Base-by-base conservation (phyloP, 2,888 invertebrate genomes). In the Nomada fabriciana region DNA sequence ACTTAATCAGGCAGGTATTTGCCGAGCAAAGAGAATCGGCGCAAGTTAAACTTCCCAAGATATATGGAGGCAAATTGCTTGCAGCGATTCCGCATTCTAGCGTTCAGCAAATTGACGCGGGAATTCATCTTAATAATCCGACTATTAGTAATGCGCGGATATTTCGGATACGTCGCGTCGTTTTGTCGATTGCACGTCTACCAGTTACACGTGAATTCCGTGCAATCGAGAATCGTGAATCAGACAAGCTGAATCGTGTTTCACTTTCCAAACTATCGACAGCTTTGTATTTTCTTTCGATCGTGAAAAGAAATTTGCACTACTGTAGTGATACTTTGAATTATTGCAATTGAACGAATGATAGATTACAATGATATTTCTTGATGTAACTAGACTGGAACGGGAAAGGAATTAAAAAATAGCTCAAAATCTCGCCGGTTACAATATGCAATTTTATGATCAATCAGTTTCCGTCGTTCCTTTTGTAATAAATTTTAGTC, bases 91-190 rank as follows among this genome's bases (percentile, higher is more conserved):
- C 36, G 59, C 59, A 80, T 78, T 55, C 57, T 61, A 23, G 63
- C 59, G 18, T 63, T 20, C 55, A 18, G 23, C 71, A 69, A 76
- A 79, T 71, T 70, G 74, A 78, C 70, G 53, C 60, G 42, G 29
- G 52, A 76, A 81, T 80, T 65, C 71, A 55, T 85, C 80, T 83
- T 85, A 78, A 85, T 78, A 76, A 74, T 76, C 76, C 67, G 42
- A 52, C 57, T 78, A 65, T 80, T 82, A 80, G 29, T 25, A 42
- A 18, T 18, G 65, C 79, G 57, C 13, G 29, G 71, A 71, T 57
- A 80, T 80, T 75, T 80, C 71, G 57, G 53, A 61, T 70, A 67
- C 60, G 42, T 60, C 81, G 74, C 60, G 42, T 60, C 81, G 74
- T 79, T 74, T 60, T 13, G 43, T 9, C 20, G 25, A 78, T 69